Evolutionary conservation across 2,797 vertebrate species (phyloP).

Genomic region (Melanotaenia boesemani): DNA sequence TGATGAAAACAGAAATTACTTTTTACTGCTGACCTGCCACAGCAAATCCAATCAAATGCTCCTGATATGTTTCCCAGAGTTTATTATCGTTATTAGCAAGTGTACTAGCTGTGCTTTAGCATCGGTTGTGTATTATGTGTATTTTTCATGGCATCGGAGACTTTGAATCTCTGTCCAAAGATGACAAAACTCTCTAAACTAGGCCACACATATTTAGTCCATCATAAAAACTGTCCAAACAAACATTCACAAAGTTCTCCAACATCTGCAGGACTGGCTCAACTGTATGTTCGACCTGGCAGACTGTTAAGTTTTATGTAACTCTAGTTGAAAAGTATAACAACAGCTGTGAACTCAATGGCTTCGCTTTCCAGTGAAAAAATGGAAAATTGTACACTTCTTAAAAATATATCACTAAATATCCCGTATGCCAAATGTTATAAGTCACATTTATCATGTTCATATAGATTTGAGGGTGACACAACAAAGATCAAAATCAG

Average conservation of each 20-base stretch:
- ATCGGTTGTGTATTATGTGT: neutral
- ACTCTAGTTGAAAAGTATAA: conserved; percentile 37
- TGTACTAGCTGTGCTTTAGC: neutral
- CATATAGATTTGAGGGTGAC: no score
- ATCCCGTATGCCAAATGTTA: neutral
- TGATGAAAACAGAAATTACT: neutral
- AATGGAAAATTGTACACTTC: conserved; percentile 19
- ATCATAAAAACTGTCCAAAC: conserved; percentile 41
- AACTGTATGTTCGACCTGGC: conserved; percentile 58
- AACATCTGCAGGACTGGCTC: conserved; percentile 62
- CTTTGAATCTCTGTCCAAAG: conserved; percentile 26
- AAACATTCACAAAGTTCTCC: conserved; percentile 28
- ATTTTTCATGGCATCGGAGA: neutral
- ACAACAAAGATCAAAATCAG: no score
- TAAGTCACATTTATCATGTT: neutral
- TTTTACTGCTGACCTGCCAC: neutral
- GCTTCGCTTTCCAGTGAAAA: conserved; percentile 59
- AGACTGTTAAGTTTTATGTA: conserved; percentile 53
- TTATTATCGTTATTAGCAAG: neutral
- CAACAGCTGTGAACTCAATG: conserved; percentile 74
- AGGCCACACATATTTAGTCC: conserved; percentile 41
- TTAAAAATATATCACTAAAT: conserved; percentile 6
- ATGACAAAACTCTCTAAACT: conserved; percentile 38
- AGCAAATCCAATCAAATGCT: neutral
- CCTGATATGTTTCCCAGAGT: neutral